phyloP scores from a whole-genome alignment of 1,140 invertebrate genomes.

The Zaprionus lachaisei region DNA sequence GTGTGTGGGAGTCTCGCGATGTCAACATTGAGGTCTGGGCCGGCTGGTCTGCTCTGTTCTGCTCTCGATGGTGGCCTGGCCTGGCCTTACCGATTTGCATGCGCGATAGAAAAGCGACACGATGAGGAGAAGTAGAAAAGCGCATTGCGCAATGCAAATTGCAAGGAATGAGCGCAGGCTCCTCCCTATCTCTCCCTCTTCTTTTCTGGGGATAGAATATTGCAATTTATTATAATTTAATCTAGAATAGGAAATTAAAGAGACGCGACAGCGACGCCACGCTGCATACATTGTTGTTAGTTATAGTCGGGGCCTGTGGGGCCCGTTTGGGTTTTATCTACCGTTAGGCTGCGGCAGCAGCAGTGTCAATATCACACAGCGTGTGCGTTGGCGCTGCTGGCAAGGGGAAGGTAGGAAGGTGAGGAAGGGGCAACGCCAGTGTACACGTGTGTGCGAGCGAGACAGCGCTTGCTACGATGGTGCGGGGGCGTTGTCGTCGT shows the following conservation, averaged over 20 bases:
- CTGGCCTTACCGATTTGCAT: constrained; percentile 27
- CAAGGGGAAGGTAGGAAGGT: background rate
- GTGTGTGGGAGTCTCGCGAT: constrained; percentile 43
- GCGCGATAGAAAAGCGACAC: constrained; percentile 16
- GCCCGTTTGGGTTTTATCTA: constrained; percentile 77
- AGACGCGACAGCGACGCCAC: constrained; percentile 45
- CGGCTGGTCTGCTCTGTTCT: constrained; percentile 14
- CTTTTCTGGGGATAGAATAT: constrained; percentile 28
- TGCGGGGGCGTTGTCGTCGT: constrained; percentile 46
- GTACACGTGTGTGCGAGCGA: constrained; percentile 40
- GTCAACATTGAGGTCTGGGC: constrained; percentile 49
- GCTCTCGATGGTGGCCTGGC: background rate
- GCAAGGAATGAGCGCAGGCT: background rate
- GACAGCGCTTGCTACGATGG: constrained; percentile 27
- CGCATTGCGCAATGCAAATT: constrained; percentile 66
- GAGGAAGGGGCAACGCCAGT: background rate
- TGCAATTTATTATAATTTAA: constrained; percentile 83
- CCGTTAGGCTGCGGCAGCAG: constrained; percentile 66
- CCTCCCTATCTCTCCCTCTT: too few relatives aligned
- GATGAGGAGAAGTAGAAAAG: constrained; percentile 40
- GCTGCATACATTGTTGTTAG: constrained; percentile 73
- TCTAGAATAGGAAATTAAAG: constrained; percentile 81
- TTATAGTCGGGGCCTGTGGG: constrained; percentile 45
- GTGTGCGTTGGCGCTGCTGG: constrained; percentile 9
- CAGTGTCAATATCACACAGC: constrained; percentile 75